Evolutionary conservation across 2,113 vertebrate genomes (phyloP), one percentile per base, ranked within the genome.

Genomic region (Syngnathoides biaculeatus): DNA sequence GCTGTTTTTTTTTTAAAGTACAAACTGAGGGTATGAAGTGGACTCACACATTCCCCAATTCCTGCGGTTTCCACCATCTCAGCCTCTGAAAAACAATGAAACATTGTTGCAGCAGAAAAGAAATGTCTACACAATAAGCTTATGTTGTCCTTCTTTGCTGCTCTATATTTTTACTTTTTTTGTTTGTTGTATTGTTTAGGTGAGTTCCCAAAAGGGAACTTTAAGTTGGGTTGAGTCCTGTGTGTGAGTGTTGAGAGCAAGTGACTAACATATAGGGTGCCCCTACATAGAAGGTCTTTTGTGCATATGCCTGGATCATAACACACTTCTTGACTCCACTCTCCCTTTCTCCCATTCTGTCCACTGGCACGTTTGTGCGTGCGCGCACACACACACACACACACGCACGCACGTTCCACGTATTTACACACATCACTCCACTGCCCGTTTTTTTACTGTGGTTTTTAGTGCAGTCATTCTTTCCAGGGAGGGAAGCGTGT

Each of bases 241-340:
- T 26, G 22, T 55, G 78, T 72, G 72, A 66, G 68, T 59, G 48
- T 64, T 55, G 24, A 55, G 55, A 2, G 24, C 5, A 57, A 27
- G 55, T 56, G 69, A 56, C 59, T 70, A 82, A 86, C 88, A 85
- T 70, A 68, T 14, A 5, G 71, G 80, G 82, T 85, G 86, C 85
- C 84, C 77, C 71, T 67, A 53, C 86, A 93, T 89, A 92, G 82
- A 84, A 81, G 81, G 64, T 74, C 77, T 87, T 88, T 92, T 93
- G 91, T 92, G 86, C 77, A 73, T 50, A 65, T 78, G 64, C 56
- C 69, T n/a, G 47, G 64, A 84, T 89, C 90, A 78, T 86, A 89
- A 88, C 89, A 90, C 79, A 82, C 71, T 73, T 81, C 78, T 75
- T 70, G 56, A 7, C 27, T 55, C 57, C 7, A 13, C 38, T 71